A percentile compares a stretch with the other conserved stretches of the same genome.
Conservation (phyloP, 1,140 invertebrate species). For the Neelides sp. region DNA sequence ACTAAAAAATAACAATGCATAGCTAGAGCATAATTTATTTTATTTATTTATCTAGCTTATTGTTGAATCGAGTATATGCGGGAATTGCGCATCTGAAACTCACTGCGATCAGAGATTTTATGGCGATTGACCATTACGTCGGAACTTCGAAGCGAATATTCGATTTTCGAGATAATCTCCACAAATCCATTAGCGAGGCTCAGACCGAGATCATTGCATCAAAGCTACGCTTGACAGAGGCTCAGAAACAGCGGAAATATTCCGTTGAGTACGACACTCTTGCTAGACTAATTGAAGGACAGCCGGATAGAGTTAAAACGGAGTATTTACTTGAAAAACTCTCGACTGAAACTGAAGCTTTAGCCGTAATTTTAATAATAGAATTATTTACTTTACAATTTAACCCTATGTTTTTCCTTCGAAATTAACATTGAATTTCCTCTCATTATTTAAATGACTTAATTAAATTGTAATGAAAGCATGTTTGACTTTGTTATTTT, state of each 20-base stretch:
- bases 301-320: conserved; percentile 76
- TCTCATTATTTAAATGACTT: conserved; percentile 25
- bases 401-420: not conserved
- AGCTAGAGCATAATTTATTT: not conserved
- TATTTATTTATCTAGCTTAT: not conserved
- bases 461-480: conserved; percentile 16
- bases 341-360: conserved; percentile 54
- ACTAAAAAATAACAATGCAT: not conserved
- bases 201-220: too few relatives aligned
- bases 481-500: conserved; percentile 31
- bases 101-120: conserved; percentile 36
- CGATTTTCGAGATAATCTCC: not conserved
- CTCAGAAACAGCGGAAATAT: conserved; percentile 72
- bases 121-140: conserved; percentile 52
- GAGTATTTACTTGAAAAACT: conserved; percentile 57
- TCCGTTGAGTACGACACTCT: conserved; percentile 84
- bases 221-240: conserved; percentile 59
- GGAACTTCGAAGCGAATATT: not conserved
- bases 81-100: conserved; percentile 34
- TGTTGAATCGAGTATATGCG: not conserved
- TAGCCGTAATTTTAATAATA: conserved; percentile 39
- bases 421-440: not conserved
- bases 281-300: conserved; percentile 74
- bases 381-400: not conserved
- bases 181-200: conserved; percentile 30